These are phyloP conservation scores for Fulmarus glacialis DNA, from an alignment of 2,113 vertebrate genomes.

Conservation along the genomic window DNA sequence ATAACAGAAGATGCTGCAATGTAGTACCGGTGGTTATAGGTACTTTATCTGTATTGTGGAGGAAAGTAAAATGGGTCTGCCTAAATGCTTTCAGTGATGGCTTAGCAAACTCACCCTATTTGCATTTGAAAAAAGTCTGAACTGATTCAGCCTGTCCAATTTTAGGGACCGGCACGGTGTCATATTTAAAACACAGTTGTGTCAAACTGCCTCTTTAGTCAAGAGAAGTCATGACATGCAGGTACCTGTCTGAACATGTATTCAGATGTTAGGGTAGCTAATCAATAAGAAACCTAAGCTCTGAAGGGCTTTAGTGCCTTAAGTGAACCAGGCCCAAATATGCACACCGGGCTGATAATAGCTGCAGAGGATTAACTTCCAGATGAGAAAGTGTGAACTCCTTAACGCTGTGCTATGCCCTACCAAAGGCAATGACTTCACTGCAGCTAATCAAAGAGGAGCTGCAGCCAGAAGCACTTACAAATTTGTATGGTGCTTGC, in stretches of 20 bases:
- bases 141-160: not conserved
- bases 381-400: not conserved
- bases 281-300: not conserved
- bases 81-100: not conserved
- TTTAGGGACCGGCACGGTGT: not conserved
- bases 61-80: not conserved
- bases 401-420: not conserved
- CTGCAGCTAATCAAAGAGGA: not conserved
- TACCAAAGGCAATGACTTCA: not conserved
- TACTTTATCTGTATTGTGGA: not conserved
- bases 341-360: fast-evolving
- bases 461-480: not conserved
- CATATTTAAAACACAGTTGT: not conserved
- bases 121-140: not conserved
- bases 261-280: not conserved
- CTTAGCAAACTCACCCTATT: not conserved
- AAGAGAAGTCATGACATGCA: not conserved
- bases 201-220: not conserved
- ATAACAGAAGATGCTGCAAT: not conserved
- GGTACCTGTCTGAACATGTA: not conserved
- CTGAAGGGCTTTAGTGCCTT: not conserved
- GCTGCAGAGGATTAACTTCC: not conserved
- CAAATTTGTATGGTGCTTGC: not conserved
- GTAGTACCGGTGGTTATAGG: not conserved
- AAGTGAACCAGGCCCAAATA: not conserved